Evolutionary conservation across 2,888 invertebrate genomes (phyloP).

Genomic region (Chrysomela aeneicollis): DNA sequence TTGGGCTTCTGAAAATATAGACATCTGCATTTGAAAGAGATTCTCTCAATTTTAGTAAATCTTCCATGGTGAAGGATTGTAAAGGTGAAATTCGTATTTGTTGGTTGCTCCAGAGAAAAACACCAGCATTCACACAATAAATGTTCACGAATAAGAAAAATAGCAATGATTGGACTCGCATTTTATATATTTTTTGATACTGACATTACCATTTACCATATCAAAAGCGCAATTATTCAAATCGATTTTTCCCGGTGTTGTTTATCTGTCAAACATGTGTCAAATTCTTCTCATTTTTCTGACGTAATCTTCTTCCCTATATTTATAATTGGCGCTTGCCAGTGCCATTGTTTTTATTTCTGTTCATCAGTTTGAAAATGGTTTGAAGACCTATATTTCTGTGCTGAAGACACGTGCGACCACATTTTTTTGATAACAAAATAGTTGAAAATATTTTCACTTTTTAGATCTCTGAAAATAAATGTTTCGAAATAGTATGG

Average conservation of each 20-base stretch:
- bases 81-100: constrained; percentile 55
- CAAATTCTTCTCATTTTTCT: too few relatives aligned
- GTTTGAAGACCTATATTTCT: too few relatives aligned
- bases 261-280: too few relatives aligned
- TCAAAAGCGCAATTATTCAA: background rate
- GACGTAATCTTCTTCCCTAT: too few relatives aligned
- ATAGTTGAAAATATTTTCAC: too few relatives aligned
- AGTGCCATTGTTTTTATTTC: too few relatives aligned
- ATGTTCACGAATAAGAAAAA: constrained; percentile 33
- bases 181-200: background rate
- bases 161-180: background rate
- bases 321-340: background rate
- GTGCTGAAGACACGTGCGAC: too few relatives aligned
- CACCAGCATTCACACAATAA: constrained; percentile 41
- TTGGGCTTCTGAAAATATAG: constrained; percentile 51
- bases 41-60: constrained; percentile 50
- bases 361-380: too few relatives aligned
- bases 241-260: background rate
- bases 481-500: too few relatives aligned
- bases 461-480: too few relatives aligned
- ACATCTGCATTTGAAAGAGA: constrained; percentile 52
- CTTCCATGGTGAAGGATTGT: constrained; percentile 52
- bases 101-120: constrained; percentile 52
- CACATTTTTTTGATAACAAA: too few relatives aligned
- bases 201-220: constrained; percentile 9